Percentiles rank a stretch among this genome's conserved stretches.
Conservation (phyloP, 2,797 vertebrate species). For the Erpetoichthys calabaricus region DNA sequence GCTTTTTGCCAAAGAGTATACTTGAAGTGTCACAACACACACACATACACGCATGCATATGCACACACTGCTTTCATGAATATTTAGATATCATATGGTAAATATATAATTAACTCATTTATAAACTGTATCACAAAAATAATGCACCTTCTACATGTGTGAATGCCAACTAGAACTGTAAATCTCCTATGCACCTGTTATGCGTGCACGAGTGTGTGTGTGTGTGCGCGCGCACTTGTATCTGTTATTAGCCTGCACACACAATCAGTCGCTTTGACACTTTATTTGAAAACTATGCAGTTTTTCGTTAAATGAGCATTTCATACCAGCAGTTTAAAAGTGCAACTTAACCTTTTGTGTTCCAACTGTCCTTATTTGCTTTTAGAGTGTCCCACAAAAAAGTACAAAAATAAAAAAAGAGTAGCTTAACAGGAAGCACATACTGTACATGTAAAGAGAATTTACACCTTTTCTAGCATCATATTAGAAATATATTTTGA, state of each 20-base stretch:
- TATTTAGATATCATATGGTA: no score
- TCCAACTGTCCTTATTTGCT: slow-evolving; percentile 13
- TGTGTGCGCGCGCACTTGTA: background rate
- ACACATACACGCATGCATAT: background rate
- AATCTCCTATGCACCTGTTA: no score
- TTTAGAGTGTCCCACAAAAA: background rate
- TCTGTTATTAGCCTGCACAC: slow-evolving; percentile 33
- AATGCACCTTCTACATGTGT: no score
- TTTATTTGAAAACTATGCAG: slow-evolving; percentile 42
- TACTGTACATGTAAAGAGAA: no score
- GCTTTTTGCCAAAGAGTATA: slow-evolving; percentile 40
- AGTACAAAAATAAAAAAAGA: no score
- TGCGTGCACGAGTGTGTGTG: background rate
- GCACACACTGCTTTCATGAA: background rate
- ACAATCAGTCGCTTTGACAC: slow-evolving; percentile 50
- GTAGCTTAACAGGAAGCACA: no score
- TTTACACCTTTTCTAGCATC: no score
- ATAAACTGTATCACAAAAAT: no score
- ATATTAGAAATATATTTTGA: no score
- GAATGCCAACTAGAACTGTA: no score
- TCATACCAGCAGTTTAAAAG: slow-evolving; percentile 40
- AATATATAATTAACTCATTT: no score
- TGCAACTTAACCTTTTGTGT: slow-evolving; percentile 24
- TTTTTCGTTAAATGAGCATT: slow-evolving; percentile 43
- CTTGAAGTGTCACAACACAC: slow-evolving; percentile 7